Percentiles rank a stretch among this genome's conserved stretches.
Conservation (phyloP, 2,888 invertebrate genomes). For the Meiosimyza platycephala region DNA sequence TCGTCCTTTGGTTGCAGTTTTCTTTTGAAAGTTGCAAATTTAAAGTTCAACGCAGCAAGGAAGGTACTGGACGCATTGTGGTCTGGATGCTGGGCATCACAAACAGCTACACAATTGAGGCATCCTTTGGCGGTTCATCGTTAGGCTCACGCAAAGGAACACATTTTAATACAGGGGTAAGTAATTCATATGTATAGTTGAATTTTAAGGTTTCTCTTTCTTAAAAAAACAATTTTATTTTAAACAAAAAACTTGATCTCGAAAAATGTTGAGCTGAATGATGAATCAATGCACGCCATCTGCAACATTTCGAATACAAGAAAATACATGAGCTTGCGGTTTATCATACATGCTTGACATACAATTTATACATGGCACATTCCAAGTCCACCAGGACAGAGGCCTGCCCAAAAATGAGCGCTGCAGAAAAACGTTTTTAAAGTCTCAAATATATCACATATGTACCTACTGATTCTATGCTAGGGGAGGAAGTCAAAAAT, state of each 20-base stretch:
- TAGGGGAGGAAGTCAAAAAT: too few species aligned
- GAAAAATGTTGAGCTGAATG: constrained; percentile 18
- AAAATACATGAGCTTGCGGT: too few species aligned
- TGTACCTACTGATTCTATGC: too few species aligned
- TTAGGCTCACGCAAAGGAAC: constrained; percentile 84
- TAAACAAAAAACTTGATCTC: constrained; percentile 17
- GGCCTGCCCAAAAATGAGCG: too few species aligned
- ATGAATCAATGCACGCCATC: too few species aligned
- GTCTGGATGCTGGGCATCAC: constrained; percentile 96
- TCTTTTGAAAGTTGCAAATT: constrained; percentile 95
- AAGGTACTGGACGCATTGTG: constrained; percentile 93
- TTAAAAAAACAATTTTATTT: background rate
- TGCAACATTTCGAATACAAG: too few species aligned
- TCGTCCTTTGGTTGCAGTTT: constrained; percentile 71
- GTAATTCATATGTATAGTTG: constrained; percentile 30
- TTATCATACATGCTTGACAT: too few species aligned
- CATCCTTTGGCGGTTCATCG: constrained; percentile 91
- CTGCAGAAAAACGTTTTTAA: too few species aligned
- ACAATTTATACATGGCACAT: too few species aligned
- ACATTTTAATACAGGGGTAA: constrained; percentile 79
- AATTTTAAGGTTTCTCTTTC: background rate
- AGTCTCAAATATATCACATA: too few species aligned
- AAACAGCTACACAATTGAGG: constrained; percentile 96
- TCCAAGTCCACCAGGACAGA: too few species aligned
- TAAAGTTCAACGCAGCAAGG: constrained; percentile 91